These are phyloP conservation scores for Pararge aegeria DNA, from an alignment of 1,140 invertebrate species.

Conservation along the genomic window DNA sequence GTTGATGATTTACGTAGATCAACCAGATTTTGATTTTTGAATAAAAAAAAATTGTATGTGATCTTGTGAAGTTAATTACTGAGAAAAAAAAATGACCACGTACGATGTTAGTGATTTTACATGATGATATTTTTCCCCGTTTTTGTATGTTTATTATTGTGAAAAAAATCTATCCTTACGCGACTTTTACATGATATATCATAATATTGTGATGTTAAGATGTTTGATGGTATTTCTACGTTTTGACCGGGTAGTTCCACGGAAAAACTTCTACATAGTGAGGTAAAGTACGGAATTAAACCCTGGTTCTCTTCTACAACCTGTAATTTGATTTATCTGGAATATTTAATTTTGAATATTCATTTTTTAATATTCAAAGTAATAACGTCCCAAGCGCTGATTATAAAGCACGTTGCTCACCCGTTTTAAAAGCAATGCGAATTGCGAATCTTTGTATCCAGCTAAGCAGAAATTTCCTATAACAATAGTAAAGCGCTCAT, in stretches of 20 bases:
- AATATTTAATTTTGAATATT: too few species aligned
- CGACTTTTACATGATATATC: conserved; percentile 47
- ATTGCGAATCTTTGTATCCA: too few species aligned
- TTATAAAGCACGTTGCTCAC: too few species aligned
- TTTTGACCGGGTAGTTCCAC: conserved; percentile 8
- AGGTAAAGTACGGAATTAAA: too few species aligned
- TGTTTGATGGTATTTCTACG: conserved; percentile 31
- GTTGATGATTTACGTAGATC: conserved; percentile 28
- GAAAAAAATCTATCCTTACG: conserved; percentile 41
- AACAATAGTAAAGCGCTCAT: too few species aligned
- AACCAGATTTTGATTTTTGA: conserved; percentile 32
- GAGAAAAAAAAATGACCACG: conserved; percentile 43
- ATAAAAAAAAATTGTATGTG: conserved; percentile 42
- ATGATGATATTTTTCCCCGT: conserved; percentile 31
- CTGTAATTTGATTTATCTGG: too few species aligned
- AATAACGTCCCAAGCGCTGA: too few species aligned
- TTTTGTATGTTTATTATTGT: conserved; percentile 48
- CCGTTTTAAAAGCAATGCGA: too few species aligned
- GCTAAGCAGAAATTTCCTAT: too few species aligned
- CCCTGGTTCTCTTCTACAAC: too few species aligned
- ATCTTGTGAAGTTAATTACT: conserved; percentile 49
- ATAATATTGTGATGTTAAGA: conserved; percentile 50
- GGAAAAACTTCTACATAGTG: not conserved
- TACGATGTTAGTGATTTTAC: conserved; percentile 61
- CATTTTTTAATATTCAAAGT: too few species aligned